Conservation (phyloP, 2,113 vertebrate species). For the Atrichornis clamosus region DNA sequence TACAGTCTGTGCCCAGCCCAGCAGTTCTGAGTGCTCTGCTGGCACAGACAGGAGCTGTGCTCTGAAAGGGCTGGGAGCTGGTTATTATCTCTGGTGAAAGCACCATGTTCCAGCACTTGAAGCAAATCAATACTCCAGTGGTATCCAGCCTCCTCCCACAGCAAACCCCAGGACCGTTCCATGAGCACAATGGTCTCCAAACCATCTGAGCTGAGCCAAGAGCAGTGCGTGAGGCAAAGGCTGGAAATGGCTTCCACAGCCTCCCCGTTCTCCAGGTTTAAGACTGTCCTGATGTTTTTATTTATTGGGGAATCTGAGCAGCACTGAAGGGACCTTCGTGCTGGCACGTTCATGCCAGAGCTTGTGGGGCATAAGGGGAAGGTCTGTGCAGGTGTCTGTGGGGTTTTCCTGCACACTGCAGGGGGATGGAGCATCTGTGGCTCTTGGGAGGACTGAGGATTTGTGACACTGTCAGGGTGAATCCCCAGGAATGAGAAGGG, state of each 20-base stretch:
- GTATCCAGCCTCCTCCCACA: background rate
- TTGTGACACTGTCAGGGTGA: background rate
- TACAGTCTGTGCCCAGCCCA: background rate
- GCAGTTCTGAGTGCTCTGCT: background rate
- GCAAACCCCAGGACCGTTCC: background rate
- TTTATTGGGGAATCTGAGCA: background rate
- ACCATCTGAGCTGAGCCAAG: background rate
- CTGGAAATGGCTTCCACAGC: background rate
- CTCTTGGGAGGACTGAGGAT: background rate
- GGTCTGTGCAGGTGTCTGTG: background rate
- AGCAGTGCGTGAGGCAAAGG: background rate
- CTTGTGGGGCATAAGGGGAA: background rate
- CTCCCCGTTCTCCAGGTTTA: background rate
- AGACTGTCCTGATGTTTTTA: background rate
- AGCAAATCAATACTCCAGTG: background rate
- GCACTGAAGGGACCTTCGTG: background rate
- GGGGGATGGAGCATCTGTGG: background rate
- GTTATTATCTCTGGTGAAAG: background rate
- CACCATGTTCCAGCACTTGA: background rate
- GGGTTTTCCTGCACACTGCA: background rate
- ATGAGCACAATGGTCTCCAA: background rate
- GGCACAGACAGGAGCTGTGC: background rate
- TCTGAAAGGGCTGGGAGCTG: background rate
- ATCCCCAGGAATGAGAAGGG: background rate
- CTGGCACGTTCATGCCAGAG: background rate